Base-by-base conservation (phyloP, 2,113 vertebrate species). In the Sciurus niger region DNA sequence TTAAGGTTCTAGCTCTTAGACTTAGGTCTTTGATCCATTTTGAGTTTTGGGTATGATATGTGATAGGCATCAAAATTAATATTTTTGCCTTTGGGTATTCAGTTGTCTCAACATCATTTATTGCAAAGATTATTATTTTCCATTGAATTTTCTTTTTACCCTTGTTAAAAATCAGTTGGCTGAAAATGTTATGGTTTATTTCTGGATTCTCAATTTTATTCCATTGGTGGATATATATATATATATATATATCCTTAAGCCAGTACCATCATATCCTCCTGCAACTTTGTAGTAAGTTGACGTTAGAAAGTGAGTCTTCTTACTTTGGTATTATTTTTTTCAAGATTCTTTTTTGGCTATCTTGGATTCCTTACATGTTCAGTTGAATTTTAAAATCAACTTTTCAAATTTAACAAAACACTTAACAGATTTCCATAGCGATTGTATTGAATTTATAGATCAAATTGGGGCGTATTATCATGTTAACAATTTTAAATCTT, bases 211-310 rank as follows among this genome's bases (percentile, higher is more conserved):
- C 28, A 85, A 2, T 73, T 53, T 14, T 65, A 34, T 48, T 72
- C 20, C 20, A 30, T 79, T 86, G 40, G 40, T 40, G 40, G 40
- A 58, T 22, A 12, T 58, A 22, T 58, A 58, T 58, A 58, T 58
- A 12, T 58, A 22, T 58, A 58, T 58, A 18, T 58, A 8, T 58
- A 58, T 58, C 55, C 6, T 58, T 58, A 58, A 58, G 20, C 55
- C 55, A 58, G 55, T 88, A 58, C 37, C 32, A 14, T 28, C 34
- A 30, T 91, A 17, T 92, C 6, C 74, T 32, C 25, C 13, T 84
- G 70, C 28, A 92, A 48, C 22, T 95, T 77, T 83, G 68, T 88
- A 87, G 60, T 77, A 84, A 73, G 78, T 95, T 83, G 68, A 83
- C 48, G 93, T 89, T 53, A 25, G 46, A 25, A 70, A 84, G 13